phyloP scores from a whole-genome alignment of 2,888 invertebrate species.

The Cantharis lateralis region DNA sequence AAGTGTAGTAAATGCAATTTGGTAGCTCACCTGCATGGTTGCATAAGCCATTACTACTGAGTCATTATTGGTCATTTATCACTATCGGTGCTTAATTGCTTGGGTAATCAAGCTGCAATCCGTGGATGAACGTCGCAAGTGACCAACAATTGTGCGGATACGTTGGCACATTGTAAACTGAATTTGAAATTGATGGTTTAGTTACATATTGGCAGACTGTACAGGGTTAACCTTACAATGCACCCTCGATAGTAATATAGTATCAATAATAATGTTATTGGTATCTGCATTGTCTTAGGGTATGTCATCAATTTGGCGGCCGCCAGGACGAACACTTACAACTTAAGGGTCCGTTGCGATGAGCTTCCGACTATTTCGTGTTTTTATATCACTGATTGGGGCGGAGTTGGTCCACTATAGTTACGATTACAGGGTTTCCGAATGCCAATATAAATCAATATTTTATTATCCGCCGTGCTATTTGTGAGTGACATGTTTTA shows the following conservation, averaged over 20 bases:
- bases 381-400: constrained; percentile 44
- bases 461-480: constrained; percentile 48
- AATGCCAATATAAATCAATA: constrained; percentile 48
- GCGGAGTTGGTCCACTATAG: constrained; percentile 34
- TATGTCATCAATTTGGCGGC: constrained; percentile 47
- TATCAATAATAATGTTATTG: constrained; percentile 43
- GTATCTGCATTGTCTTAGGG: constrained; percentile 47
- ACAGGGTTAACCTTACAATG: constrained; percentile 10
- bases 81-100: constrained; percentile 51
- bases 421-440: constrained; percentile 47
- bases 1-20: constrained; percentile 31
- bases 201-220: constrained; percentile 4
- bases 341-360: constrained; percentile 32
- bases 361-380: constrained; percentile 38
- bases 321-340: constrained; percentile 47
- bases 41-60: constrained; percentile 49
- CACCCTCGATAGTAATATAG: constrained; percentile 4
- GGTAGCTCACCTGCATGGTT: constrained; percentile 45
- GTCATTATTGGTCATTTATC: constrained; percentile 52
- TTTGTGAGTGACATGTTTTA: constrained; percentile 48
- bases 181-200: constrained; percentile 48
- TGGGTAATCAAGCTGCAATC: constrained; percentile 48
- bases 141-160: constrained; percentile 35
- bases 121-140: constrained; percentile 37
- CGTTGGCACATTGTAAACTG: constrained; percentile 51